A percentile compares a stretch with the other conserved stretches of the same genome.
Conservation (phyloP, 2,113 vertebrate species). For the Chrysochloris asiatica region DNA sequence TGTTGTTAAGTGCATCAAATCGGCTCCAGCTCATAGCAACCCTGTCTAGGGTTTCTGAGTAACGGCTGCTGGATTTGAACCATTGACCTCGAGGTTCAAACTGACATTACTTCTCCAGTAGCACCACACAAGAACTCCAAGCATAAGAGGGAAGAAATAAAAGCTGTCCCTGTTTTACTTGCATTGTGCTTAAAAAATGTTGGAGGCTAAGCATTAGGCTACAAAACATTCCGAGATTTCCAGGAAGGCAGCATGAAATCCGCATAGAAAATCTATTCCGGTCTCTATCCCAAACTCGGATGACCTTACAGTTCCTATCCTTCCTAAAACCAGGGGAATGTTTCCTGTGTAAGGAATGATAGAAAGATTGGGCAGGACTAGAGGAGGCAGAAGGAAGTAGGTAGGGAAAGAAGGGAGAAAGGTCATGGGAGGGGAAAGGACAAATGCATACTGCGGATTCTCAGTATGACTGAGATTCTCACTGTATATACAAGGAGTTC, state of each 20-base stretch:
- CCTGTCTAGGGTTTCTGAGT: too few species aligned
- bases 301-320: slow-evolving; percentile 28
- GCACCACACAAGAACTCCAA: too few species aligned
- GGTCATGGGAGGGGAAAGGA: neutral
- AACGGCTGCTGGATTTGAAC: too few species aligned
- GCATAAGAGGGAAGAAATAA: neutral
- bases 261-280: slow-evolving; percentile 67
- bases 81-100: too few species aligned
- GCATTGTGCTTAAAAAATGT: slow-evolving; percentile 11
- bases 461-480: neutral
- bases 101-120: too few species aligned
- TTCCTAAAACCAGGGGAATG: neutral
- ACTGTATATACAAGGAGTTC: neutral
- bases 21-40: too few species aligned
- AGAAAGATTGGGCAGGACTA: neutral
- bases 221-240: slow-evolving; percentile 52
- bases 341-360: slow-evolving; percentile 13
- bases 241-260: slow-evolving; percentile 66
- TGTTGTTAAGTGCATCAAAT: too few species aligned
- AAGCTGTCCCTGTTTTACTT: neutral
- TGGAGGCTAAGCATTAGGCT: neutral
- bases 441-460: neutral
- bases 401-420: neutral
- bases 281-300: neutral
- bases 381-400: too few species aligned